Conservation (phyloP, 2,797 vertebrate species). For the Pterois miles region DNA sequence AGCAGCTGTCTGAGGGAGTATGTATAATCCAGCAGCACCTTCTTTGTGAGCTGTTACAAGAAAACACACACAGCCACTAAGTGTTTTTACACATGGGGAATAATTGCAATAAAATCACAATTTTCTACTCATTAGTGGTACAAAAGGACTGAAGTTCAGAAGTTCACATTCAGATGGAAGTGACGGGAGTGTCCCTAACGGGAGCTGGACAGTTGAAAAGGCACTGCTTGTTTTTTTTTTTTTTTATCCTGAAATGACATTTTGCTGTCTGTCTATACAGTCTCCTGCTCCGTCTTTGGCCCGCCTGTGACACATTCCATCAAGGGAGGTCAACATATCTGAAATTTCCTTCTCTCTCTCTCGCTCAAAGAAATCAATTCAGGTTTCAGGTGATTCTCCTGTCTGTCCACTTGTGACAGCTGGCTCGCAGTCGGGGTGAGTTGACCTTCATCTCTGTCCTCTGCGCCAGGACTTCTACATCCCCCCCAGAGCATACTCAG, state of each 20-base stretch:
- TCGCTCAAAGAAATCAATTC: constrained; percentile 78
- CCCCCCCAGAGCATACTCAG: constrained; percentile 38
- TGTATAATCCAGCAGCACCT: constrained; percentile 3
- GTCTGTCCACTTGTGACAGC: constrained; percentile 73
- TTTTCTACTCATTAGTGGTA: constrained; percentile 7
- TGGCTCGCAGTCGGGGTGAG: constrained; percentile 56
- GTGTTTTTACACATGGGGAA: background rate
- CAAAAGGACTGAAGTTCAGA: background rate
- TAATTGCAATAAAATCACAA: background rate
- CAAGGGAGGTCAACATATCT: constrained; percentile 79
- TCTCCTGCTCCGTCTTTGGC: constrained; percentile 57
- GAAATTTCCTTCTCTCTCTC: constrained; percentile 71
- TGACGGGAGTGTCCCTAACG: constrained; percentile 26
- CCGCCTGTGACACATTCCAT: constrained; percentile 69
- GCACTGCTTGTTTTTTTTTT: constrained; percentile 20
- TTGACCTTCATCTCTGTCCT: constrained; percentile 74
- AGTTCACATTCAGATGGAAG: constrained; percentile 26
- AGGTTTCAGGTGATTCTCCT: constrained; percentile 78
- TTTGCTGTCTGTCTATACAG: constrained; percentile 57
- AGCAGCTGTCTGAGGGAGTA: constrained; percentile 33
- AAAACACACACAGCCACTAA: background rate
- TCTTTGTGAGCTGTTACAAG: constrained; percentile 1
- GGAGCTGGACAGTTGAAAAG: constrained; percentile 42
- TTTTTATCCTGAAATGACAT: constrained; percentile 57
- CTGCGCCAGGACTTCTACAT: constrained; percentile 41